Base-by-base conservation (phyloP, 2,113 vertebrate genomes). In the Neolamprologus caudopunctatus region DNA sequence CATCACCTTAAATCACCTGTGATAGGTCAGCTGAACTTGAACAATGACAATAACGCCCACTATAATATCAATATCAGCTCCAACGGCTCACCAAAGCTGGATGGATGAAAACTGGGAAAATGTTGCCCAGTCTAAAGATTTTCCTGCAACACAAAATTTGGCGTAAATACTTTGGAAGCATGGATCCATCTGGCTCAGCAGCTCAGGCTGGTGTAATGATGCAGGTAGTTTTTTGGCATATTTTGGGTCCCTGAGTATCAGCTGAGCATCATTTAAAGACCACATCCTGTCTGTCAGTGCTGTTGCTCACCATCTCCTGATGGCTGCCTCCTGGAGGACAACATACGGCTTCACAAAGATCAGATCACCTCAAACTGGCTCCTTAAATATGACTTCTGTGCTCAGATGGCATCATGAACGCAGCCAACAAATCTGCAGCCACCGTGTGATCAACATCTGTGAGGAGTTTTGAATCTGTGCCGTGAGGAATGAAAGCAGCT, bases 331-430 rank as follows among this genome's bases (percentile, higher is more conserved):
- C 16, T 19, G 28, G 16, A 61, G 58, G 28, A 63, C 58, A 19
- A 3, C 28, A 63, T 1, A 61, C 16, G 1, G 5, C 57, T 0
- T 33, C 57, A 10, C 28, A 33, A 4, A 3, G 28, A 63, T 63
- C 58, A 19, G 58, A 35, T 19, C 58, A 11, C 4, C 31, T 63
- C 58, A 63, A 63, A 63, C 31, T 35, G 58, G 58, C 9, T 63
- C 0, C 28, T 63, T 63, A 33, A 19, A 63, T 19, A 33, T 33
- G 58, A 63, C 9, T 19, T 33, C 58, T 63, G 58, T 19, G 28
- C 28, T 33, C 58, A 58, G 28, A 33, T 33, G 58, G 58, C 58
- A 19, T 33, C 28, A 19, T 19, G 28, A 0, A 33, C 0, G 9
- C 58, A 63, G 28, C 58, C 28, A 19, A 33, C 58, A 33, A 33